phyloP scores from a whole-genome alignment of 2,113 vertebrate genomes.

The Macquaria ambigua region DNA sequence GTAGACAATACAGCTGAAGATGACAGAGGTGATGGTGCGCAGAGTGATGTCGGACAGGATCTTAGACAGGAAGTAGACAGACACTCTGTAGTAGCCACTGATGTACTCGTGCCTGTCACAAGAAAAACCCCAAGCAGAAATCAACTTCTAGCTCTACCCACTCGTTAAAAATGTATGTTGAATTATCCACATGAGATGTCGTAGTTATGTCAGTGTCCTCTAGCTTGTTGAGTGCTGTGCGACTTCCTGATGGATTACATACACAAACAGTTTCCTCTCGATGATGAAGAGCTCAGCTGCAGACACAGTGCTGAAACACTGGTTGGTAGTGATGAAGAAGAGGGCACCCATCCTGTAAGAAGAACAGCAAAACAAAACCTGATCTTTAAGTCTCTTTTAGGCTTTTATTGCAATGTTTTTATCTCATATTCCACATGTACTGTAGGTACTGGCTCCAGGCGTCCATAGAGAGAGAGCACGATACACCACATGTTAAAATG shows the following conservation, averaged over 20 bases:
- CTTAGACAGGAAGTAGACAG: slow-evolving; percentile 93
- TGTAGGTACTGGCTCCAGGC: not conserved
- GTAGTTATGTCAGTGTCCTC: not conserved
- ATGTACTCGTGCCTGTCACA: slow-evolving; percentile 94
- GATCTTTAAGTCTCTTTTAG: not conserved
- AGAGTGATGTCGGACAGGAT: slow-evolving; percentile 89
- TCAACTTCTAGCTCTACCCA: not conserved
- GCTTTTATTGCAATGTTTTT: not conserved
- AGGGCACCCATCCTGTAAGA: slow-evolving; percentile 89
- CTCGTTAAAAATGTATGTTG: not conserved
- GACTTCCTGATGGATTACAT: slow-evolving; percentile 65
- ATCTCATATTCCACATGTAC: not conserved
- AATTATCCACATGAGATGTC: not conserved
- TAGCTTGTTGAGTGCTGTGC: not conserved
- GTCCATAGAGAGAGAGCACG: not conserved
- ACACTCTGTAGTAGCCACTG: slow-evolving; percentile 95
- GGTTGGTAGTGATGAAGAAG: slow-evolving; percentile 94
- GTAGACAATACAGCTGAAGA: slow-evolving; percentile 90
- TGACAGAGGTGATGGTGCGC: slow-evolving; percentile 87
- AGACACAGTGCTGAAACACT: slow-evolving; percentile 93
- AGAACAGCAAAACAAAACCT: slow-evolving; percentile 8
- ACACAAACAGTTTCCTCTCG: slow-evolving; percentile 95
- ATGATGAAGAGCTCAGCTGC: slow-evolving; percentile 92
- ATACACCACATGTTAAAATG: too few species aligned
- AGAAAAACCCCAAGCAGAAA: slow-evolving; percentile 19